Conservation (phyloP, 2,888 invertebrate genomes). For the Lacanobia wlatinum region DNA sequence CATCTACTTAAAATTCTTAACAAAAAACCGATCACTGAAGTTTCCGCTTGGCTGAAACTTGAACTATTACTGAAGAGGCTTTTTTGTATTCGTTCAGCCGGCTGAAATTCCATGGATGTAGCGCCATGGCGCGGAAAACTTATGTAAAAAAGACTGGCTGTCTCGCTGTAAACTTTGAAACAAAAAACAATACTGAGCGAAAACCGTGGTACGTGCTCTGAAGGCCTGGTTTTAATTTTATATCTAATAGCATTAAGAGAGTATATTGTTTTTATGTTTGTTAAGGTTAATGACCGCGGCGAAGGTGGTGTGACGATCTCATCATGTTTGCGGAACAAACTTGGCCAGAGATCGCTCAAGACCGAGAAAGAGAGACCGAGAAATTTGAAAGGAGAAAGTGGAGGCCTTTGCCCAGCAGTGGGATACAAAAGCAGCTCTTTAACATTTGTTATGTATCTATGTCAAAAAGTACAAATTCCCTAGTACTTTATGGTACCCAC, state of each 20-base stretch:
- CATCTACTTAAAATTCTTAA: slow-evolving; percentile 23
- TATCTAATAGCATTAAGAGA: background rate
- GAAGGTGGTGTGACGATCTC: no score
- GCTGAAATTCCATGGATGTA: slow-evolving; percentile 52
- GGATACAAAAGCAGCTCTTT: no score
- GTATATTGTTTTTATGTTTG: background rate
- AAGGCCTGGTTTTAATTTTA: slow-evolving; percentile 35
- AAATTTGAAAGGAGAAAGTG: no score
- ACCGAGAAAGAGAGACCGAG: no score
- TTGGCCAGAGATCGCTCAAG: no score
- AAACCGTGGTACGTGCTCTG: slow-evolving; percentile 58
- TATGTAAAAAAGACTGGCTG: slow-evolving; percentile 46
- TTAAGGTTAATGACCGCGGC: no score
- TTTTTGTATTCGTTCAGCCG: slow-evolving; percentile 53
- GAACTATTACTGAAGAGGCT: slow-evolving; percentile 37
- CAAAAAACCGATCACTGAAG: slow-evolving; percentile 18
- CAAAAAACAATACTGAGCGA: slow-evolving; percentile 55
- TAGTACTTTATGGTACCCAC: no score
- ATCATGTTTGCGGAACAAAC: no score
- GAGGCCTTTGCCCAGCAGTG: no score
- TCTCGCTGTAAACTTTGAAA: slow-evolving; percentile 52
- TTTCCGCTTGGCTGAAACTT: slow-evolving; percentile 36
- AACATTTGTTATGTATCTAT: no score
- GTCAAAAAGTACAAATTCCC: no score
- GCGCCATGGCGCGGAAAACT: slow-evolving; percentile 49